These are phyloP conservation scores for Melikaiella ostensackeni DNA, from an alignment of 2,888 invertebrate genomes.

Conservation along the genomic window DNA sequence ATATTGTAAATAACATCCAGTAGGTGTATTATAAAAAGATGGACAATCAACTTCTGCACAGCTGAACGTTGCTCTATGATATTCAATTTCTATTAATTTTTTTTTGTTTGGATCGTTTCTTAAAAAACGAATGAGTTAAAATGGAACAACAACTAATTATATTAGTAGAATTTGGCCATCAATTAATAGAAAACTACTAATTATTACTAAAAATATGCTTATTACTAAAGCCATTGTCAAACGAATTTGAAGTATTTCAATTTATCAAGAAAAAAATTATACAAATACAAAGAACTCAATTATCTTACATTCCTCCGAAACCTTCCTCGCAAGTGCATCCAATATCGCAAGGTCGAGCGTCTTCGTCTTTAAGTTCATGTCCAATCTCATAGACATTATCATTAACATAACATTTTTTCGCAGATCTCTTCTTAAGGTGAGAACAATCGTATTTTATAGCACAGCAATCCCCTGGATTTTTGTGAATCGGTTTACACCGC, in stretches of 20 bases:
- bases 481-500: slow-evolving; percentile 62
- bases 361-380: slow-evolving; percentile 59
- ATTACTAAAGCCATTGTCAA: no score
- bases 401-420: slow-evolving; percentile 65
- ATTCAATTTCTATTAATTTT: no score
- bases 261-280: no score
- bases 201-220: no score
- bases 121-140: no score
- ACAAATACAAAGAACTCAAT: neutral
- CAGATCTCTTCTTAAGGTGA: slow-evolving; percentile 55
- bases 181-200: no score
- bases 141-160: no score
- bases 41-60: slow-evolving; percentile 64
- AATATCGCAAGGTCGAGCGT: slow-evolving; percentile 63
- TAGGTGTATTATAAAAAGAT: neutral
- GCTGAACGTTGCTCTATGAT: no score
- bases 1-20: slow-evolving; percentile 58
- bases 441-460: slow-evolving; percentile 64
- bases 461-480: slow-evolving; percentile 57
- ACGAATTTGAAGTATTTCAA: no score
- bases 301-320: slow-evolving; percentile 53
- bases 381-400: slow-evolving; percentile 60
- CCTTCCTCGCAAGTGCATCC: slow-evolving; percentile 56
- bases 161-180: no score
- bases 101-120: no score